Evolutionary conservation across 2,797 vertebrate genomes (phyloP).

Genomic region (Trachops cirrhosus): DNA sequence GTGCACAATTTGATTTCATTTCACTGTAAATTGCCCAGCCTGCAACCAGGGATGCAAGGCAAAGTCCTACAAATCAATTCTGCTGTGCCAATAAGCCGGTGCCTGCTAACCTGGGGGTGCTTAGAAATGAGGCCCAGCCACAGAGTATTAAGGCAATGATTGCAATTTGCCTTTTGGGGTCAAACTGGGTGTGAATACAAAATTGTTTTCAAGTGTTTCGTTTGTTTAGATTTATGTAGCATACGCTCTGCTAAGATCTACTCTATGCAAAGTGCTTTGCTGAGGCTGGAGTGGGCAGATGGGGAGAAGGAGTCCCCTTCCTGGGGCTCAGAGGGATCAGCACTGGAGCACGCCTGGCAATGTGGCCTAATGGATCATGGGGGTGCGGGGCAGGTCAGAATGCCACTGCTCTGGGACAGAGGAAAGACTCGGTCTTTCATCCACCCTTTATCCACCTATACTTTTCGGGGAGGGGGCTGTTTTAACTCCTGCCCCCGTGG

Average conservation of each 20-base stretch:
- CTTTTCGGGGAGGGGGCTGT: neutral
- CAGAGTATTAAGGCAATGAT: neutral
- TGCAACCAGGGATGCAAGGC: neutral
- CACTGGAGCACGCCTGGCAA: neutral
- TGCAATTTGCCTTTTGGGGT: conserved; percentile 18
- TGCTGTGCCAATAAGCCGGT: neutral
- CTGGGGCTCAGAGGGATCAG: neutral
- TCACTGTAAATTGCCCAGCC: conserved; percentile 11
- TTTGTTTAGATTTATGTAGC: neutral
- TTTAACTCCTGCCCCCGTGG: neutral
- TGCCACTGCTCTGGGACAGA: neutral
- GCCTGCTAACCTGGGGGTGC: neutral
- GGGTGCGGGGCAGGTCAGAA: neutral
- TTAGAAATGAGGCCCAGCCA: neutral
- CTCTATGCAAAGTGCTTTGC: neutral
- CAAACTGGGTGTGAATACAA: neutral
- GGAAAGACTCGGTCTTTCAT: neutral
- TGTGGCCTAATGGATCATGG: neutral
- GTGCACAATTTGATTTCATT: conserved; percentile 12
- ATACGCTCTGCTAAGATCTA: neutral
- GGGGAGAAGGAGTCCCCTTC: accelerated
- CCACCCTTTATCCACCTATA: neutral
- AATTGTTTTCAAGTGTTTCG: conserved; percentile 1
- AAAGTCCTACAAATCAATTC: neutral
- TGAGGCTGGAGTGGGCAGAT: neutral